Evolutionary conservation across 35 echinoderm and acorn worm species (phyloP), one percentile per base, ranked within the genome.

Genomic region (Lytechinus pictus): DNA sequence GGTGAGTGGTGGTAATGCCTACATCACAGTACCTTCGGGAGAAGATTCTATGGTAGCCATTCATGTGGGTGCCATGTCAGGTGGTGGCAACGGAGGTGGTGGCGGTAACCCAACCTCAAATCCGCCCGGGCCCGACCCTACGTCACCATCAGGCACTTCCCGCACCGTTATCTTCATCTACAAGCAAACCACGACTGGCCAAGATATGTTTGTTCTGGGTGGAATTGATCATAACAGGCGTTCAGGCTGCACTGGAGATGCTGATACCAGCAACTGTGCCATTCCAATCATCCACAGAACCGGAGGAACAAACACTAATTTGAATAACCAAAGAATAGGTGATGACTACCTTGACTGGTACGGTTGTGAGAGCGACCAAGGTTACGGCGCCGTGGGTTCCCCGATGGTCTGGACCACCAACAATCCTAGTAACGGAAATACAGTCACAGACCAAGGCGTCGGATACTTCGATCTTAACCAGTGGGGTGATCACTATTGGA

Each of bases 271-370:
- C 21, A 53, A 61, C 53, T 98, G 97, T 58, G 97, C 94, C 5
- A 89, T 98, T 3, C 97, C 96, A 27, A 96, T 96, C 51, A 58
- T 5, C 5, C 97, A 98, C 60, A 89, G 79, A 19, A 57, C 95
- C 19, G 91, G 94, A 4, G 97, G 96, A 10, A 90, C 53, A 10
- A 95, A 98, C 54, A 9, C n/a, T 53, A 94, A 95, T 27, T 95
- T 95, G 53, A 98, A 95, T 61, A 55, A 7, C 33, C 95, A 91
- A 92, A 96, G 96, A 86, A 56, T 28, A 9, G 96, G 96, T 53
- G 97, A 98, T n/a, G 86, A 98, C n/a, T 94, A 89, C 57, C 95
- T 99, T 7, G 98, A 99, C 89, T 99, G 98, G 98, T 97, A 99
- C 55, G 96, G 98, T 28, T 90, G 96, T 4, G 97, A 99, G 91